Conservation (phyloP, 2,797 vertebrate genomes). For the Florisuga fusca region DNA sequence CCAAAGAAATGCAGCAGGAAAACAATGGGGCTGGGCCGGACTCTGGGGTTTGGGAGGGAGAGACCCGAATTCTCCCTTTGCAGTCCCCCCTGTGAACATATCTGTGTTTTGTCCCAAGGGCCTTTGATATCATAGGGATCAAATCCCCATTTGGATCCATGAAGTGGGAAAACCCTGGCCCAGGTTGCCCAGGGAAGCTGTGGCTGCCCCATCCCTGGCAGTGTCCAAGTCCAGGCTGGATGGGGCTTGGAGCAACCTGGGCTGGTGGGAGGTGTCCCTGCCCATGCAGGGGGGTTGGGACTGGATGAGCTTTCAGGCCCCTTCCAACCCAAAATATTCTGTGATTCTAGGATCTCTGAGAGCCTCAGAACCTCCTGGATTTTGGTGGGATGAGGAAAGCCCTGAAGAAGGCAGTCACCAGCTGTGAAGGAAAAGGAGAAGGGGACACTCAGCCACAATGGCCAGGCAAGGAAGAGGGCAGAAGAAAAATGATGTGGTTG, state of each 20-base stretch:
- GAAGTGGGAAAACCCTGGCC: no score
- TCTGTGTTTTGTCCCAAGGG: rapidly evolving
- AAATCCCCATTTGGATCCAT: rapidly evolving
- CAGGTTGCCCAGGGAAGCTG: no score
- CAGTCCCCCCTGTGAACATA: rapidly evolving
- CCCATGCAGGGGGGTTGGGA: no score
- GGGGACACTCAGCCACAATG: rapidly evolving
- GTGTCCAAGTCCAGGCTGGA: no score
- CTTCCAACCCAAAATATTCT: no score
- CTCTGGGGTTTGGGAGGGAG: rapidly evolving
- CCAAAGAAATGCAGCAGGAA: neutral
- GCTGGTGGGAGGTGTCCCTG: no score
- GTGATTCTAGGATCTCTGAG: neutral
- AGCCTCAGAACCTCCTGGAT: rapidly evolving
- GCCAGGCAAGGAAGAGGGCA: neutral
- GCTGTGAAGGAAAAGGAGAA: neutral
- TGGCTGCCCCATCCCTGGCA: no score
- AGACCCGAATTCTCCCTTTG: neutral
- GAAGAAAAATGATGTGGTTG: neutral
- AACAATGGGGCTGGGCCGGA: neutral
- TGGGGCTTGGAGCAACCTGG: no score
- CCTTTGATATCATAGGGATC: rapidly evolving
- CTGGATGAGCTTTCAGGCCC: no score
- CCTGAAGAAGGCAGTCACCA: neutral
- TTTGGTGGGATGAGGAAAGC: neutral